Evolutionary conservation across 2,888 invertebrate genomes (phyloP).

Genomic region (Protodeltote pygarga): DNA sequence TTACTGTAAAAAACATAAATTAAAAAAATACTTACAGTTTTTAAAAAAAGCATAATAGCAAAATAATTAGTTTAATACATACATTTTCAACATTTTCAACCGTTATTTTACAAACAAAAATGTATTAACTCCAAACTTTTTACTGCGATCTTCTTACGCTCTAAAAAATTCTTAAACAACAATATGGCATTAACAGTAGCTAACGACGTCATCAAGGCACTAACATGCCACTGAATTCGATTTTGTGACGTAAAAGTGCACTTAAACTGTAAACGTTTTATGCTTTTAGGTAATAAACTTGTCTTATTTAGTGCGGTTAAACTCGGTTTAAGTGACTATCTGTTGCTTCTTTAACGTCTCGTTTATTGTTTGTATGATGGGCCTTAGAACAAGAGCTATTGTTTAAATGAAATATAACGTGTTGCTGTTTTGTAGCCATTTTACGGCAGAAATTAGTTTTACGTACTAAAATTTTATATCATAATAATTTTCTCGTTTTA

Average conservation of each 20-base stretch:
- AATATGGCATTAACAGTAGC: conserved; percentile 25
- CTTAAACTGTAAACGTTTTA: conserved; percentile 58
- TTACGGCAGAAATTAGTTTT: too few relatives aligned
- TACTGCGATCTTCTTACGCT: conserved; percentile 13
- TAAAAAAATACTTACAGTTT: too few relatives aligned
- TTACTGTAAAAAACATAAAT: too few relatives aligned
- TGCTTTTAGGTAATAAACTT: conserved; percentile 53
- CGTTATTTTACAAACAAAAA: too few relatives aligned
- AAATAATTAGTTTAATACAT: too few relatives aligned
- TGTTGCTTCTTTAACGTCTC: conserved; percentile 46
- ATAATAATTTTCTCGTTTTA: too few relatives aligned
- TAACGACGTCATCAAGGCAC: conserved; percentile 43
- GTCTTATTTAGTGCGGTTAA: conserved; percentile 45
- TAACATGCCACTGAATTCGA: conserved; percentile 34
- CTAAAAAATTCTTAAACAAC: conserved; percentile 24
- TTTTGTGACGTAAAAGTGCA: conserved; percentile 51
- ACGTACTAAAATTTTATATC: too few relatives aligned
- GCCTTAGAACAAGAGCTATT: background rate
- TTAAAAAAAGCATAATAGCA: too few relatives aligned
- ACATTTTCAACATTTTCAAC: too few relatives aligned
- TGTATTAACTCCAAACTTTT: background rate
- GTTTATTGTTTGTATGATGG: background rate
- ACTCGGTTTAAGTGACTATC: conserved; percentile 49
- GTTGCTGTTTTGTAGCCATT: too few relatives aligned
- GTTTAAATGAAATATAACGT: too few relatives aligned